Conservation (phyloP, 2,113 vertebrate species). For the Sorex fumeus region DNA sequence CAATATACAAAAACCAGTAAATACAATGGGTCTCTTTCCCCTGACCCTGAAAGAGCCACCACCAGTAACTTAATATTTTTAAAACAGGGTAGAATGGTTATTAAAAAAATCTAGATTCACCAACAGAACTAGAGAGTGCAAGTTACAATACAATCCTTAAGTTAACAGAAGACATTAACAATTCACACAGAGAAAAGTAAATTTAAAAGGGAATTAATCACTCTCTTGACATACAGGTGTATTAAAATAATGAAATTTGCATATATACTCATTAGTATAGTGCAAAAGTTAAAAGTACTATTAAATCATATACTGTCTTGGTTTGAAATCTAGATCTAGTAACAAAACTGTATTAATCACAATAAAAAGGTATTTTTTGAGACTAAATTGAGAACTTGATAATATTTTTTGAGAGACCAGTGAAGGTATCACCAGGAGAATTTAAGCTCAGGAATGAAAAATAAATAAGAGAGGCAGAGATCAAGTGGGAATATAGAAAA, state of each 20-base stretch:
- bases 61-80: too few species aligned
- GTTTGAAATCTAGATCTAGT: conserved; percentile 10
- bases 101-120: background rate
- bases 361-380: background rate
- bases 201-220: background rate
- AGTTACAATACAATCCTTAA: background rate
- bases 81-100: too few species aligned
- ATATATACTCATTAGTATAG: background rate
- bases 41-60: too few species aligned
- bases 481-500: background rate
- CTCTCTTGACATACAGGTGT: fast-evolving
- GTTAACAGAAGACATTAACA: background rate
- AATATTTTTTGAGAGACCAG: too few species aligned
- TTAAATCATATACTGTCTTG: background rate
- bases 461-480: too few species aligned
- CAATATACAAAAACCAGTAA: too few species aligned
- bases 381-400: background rate
- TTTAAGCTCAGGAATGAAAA: too few species aligned
- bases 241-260: too few species aligned
- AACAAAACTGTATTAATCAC: background rate
- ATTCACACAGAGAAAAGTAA: background rate
- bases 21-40: too few species aligned
- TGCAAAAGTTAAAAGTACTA: background rate
- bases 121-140: background rate
- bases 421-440: too few species aligned